Evolutionary conservation across 2,888 invertebrate genomes (phyloP).

Genomic region (Aspidiotus rigidus): DNA sequence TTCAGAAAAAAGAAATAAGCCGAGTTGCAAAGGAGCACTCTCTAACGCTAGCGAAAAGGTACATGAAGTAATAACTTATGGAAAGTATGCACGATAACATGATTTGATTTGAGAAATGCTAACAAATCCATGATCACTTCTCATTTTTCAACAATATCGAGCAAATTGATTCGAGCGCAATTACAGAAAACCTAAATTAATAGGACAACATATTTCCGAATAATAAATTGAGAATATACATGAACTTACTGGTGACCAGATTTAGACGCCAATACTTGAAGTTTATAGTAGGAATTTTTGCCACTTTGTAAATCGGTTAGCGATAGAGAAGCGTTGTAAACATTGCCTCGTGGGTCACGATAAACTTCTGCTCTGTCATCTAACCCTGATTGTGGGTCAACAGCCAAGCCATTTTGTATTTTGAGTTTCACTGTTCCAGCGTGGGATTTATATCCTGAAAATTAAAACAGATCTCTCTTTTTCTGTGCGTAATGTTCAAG

Average conservation of each 20-base stretch:
- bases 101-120: no score
- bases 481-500: no score
- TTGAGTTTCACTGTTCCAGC: constrained; percentile 50
- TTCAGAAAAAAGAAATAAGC: constrained; percentile 17
- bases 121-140: no score
- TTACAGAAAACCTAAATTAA: neutral
- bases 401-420: constrained; percentile 75
- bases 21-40: neutral
- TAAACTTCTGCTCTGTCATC: constrained; percentile 73
- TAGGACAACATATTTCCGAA: neutral
- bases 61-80: neutral
- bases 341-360: constrained; percentile 47
- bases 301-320: constrained; percentile 75
- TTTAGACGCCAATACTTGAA: constrained; percentile 79
- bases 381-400: constrained; percentile 82
- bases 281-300: constrained; percentile 89
- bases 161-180: neutral
- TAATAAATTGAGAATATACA: neutral
- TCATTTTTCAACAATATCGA: no score
- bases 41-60: neutral
- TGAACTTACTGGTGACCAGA: constrained; percentile 47
- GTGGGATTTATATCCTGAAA: neutral
- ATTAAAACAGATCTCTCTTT: neutral
- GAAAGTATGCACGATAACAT: no score
- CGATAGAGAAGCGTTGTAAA: constrained; percentile 72